A percentile compares a stretch with the other conserved stretches of the same genome.
These are phyloP conservation scores for Drosophila ficusphila DNA, from an alignment of 1,140 invertebrate species.

Conservation along the genomic window DNA sequence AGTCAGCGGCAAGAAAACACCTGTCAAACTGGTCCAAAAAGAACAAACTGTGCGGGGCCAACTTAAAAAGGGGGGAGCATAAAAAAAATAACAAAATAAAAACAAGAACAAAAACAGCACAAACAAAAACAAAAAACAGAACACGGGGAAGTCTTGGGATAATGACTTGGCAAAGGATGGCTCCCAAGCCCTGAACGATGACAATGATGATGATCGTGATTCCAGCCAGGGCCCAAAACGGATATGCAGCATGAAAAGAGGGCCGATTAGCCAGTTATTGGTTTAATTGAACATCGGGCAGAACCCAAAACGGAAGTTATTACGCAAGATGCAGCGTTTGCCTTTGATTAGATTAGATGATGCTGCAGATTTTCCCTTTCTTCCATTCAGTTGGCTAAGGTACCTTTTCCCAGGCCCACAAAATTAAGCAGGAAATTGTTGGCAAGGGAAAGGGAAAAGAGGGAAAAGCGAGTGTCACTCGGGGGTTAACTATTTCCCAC, in stretches of 20 bases:
- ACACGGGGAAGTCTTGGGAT: constrained; percentile 29
- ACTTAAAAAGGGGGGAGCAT: neutral
- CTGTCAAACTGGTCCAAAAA: constrained; percentile 80
- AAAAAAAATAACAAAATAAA: constrained; percentile 16
- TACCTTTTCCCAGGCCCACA: constrained; percentile 20
- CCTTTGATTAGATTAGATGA: constrained; percentile 77
- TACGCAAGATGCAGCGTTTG: constrained; percentile 48
- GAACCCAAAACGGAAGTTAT: constrained; percentile 70
- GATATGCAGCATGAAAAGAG: constrained; percentile 51
- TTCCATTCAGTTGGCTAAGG: constrained; percentile 48
- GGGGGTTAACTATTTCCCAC: constrained; percentile 43
- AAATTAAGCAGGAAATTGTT: constrained; percentile 67
- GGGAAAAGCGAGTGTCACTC: constrained; percentile 32
- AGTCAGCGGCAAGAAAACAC: constrained; percentile 80
- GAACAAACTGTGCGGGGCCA: constrained; percentile 22
- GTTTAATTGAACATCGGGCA: constrained; percentile 69
- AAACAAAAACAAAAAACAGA: no score
- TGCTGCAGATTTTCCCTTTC: constrained; percentile 52
- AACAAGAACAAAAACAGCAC: constrained; percentile 1
- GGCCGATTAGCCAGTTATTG: constrained; percentile 66
- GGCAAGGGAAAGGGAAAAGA: no score
- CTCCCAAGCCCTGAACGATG: constrained; percentile 17
- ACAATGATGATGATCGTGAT: constrained; percentile 46
- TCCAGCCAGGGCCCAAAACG: constrained; percentile 39
- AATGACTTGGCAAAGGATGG: constrained; percentile 73